phyloP scores from a whole-genome alignment of 2,888 invertebrate species.

The Rotaria sp. region DNA sequence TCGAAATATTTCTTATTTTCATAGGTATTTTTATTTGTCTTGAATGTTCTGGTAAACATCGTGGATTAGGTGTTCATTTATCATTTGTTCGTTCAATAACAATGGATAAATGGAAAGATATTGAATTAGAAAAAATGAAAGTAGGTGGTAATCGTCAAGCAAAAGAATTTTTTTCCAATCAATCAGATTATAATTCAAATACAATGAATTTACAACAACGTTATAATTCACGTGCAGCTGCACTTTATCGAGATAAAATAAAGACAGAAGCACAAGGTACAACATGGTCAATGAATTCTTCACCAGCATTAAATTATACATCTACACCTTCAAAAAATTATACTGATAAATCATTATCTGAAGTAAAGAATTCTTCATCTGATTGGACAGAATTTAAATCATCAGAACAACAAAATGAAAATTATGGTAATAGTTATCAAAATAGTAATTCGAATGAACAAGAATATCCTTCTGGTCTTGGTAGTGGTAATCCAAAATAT shows the following conservation, averaged over 20 bases:
- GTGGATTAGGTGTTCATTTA: conserved; percentile 91
- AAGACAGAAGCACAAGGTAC: conserved; percentile 69
- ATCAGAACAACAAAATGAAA: background rate
- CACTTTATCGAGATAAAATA: conserved; percentile 89
- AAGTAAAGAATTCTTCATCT: background rate
- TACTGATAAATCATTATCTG: background rate
- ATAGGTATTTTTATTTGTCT: conserved; percentile 81
- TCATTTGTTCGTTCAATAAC: conserved; percentile 74
- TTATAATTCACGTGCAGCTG: conserved; percentile 88
- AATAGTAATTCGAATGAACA: background rate
- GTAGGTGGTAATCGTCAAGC: conserved; percentile 85
- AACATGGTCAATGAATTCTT: conserved; percentile 66
- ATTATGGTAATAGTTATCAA: background rate
- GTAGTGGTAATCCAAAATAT: conserved; percentile 64
- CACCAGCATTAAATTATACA: conserved; percentile 62
- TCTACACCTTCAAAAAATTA: background rate
- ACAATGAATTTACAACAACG: conserved; percentile 74
- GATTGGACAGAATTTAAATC: background rate
- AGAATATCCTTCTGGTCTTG: background rate
- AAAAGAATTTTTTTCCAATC: conserved; percentile 76
- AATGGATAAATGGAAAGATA: conserved; percentile 99
- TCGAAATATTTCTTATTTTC: too few relatives aligned
- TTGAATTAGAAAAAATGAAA: conserved; percentile 95
- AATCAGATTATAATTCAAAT: conserved; percentile 75
- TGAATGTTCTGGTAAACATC: conserved; percentile 95